phyloP scores from a whole-genome alignment of 2,797 vertebrate species.

The Apodemus agrarius region DNA sequence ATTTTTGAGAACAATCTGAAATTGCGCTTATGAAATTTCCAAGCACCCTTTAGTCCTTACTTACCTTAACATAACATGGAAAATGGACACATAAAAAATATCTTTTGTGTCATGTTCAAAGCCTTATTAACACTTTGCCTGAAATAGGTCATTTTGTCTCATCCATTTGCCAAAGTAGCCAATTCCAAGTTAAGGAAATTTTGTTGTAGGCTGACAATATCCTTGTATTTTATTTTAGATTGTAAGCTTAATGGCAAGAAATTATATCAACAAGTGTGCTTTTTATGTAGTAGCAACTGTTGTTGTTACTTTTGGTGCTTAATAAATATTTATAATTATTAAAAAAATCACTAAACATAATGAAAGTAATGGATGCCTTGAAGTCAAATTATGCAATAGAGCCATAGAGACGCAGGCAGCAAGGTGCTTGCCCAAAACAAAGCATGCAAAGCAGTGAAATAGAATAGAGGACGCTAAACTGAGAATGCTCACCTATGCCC shows the following conservation, averaged over 20 bases:
- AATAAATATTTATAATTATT: conserved; percentile 77
- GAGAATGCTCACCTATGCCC: no score
- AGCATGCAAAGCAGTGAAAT: no score
- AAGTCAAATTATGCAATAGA: background rate
- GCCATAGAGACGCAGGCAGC: background rate
- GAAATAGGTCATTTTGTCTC: conserved; percentile 62
- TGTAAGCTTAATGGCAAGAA: conserved; percentile 74
- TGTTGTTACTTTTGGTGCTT: conserved; percentile 75
- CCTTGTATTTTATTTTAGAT: conserved; percentile 63
- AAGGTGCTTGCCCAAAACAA: no score
- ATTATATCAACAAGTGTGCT: conserved; percentile 53
- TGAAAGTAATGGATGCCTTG: background rate
- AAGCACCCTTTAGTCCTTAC: conserved; percentile 43
- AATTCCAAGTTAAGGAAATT: conserved; percentile 58
- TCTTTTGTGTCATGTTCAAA: conserved; percentile 50
- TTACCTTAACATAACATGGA: conserved; percentile 10
- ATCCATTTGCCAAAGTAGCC: conserved; percentile 61
- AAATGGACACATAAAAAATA: background rate
- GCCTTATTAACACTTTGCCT: conserved; percentile 53
- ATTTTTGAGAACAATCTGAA: conserved; percentile 36
- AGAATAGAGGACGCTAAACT: background rate
- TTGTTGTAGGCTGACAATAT: conserved; percentile 35
- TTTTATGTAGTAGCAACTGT: conserved; percentile 66
- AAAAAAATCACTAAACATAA: background rate
- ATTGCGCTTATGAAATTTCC: conserved; percentile 30